Evolutionary conservation across 2,888 invertebrate genomes (phyloP).

Genomic region (Tenthredo distinguenda): DNA sequence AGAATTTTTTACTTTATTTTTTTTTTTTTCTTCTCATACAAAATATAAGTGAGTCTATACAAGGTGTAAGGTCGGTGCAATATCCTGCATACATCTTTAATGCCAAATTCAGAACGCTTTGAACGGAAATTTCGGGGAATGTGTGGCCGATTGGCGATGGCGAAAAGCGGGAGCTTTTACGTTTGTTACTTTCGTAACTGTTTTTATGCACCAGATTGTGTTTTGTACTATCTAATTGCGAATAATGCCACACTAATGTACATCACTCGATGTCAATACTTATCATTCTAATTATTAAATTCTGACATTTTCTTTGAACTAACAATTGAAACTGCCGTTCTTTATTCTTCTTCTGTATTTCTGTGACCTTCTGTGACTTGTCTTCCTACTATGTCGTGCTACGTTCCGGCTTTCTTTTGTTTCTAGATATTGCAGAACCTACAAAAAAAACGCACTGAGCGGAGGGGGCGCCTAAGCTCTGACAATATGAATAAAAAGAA

Average conservation of each 20-base stretch:
- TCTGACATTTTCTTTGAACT: conserved; percentile 20
- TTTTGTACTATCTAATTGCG: background rate
- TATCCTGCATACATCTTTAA: background rate
- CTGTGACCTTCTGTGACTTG: conserved; percentile 73
- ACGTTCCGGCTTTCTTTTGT: conserved; percentile 86
- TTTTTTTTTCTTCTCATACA: background rate
- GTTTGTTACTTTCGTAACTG: conserved; percentile 20
- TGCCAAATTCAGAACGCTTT: background rate
- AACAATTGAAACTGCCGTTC: conserved; percentile 52
- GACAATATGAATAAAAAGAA: conserved; percentile 93
- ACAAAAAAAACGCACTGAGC: conserved; percentile 99
- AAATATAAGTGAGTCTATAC: background rate
- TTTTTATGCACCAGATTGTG: conserved; percentile 26
- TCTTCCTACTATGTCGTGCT: conserved; percentile 89
- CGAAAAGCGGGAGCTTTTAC: conserved; percentile 24
- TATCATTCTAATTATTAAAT: background rate
- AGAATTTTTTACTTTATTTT: no score
- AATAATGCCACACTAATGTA: conserved; percentile 13
- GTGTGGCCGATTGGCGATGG: conserved; percentile 35
- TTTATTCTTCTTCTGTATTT: conserved; percentile 68
- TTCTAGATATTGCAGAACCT: conserved; percentile 99
- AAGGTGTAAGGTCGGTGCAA: background rate
- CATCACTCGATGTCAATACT: background rate
- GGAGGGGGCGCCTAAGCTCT: conserved; percentile 97
- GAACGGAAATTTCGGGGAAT: background rate